Base-by-base conservation (phyloP, 2,888 invertebrate genomes). In the Pristionchus arcanus region DNA sequence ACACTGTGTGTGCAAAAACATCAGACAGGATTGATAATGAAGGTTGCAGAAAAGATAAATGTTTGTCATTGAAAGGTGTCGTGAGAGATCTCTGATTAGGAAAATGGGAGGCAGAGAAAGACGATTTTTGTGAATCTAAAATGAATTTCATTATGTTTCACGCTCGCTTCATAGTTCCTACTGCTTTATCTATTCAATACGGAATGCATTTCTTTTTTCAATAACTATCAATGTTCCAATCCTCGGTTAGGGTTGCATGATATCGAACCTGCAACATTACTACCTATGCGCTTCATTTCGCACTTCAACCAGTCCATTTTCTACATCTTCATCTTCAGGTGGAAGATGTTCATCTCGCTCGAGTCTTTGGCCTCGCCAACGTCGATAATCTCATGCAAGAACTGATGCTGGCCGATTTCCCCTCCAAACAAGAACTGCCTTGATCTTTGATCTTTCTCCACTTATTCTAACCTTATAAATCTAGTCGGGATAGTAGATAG, bases 321-420 rank as follows among this genome's bases (percentile, higher is more conserved):
- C 55, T 15, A 19, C 16, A 1, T 59, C 19, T 0, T 28, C 19
- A 5, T n/a, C 83, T 91, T 19, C 87, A 92, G 92, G 92, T 93
- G 28, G 94, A 94, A 90, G 94, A 94, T 90, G 93, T 94, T 9
- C 94, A 94, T 91, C 90, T 94, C n/a, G 93, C 93, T 37, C 90
- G 92, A 9, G 90, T 94, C 31, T 94, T 94, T 91, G 93, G 93
- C 55, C 90, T 94, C 15, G 93, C 93, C 31, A 93, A 93, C 90
- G 92, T 94, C n/a, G 94, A 94, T 91, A 90, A 91, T 21, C 90
- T 94, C 83, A 94, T 94, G 93, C 91, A 93, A 85, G 91, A 85
- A 28, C n/a, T 89, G n/a, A 89, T 89, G 89, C 81, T 89, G 63
- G 89, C 77, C 21, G 89, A 89, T 31, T 87, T 87, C n/a, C 53